Conservation (phyloP, 2,888 invertebrate genomes). For the Zaprionus obscuricornis region DNA sequence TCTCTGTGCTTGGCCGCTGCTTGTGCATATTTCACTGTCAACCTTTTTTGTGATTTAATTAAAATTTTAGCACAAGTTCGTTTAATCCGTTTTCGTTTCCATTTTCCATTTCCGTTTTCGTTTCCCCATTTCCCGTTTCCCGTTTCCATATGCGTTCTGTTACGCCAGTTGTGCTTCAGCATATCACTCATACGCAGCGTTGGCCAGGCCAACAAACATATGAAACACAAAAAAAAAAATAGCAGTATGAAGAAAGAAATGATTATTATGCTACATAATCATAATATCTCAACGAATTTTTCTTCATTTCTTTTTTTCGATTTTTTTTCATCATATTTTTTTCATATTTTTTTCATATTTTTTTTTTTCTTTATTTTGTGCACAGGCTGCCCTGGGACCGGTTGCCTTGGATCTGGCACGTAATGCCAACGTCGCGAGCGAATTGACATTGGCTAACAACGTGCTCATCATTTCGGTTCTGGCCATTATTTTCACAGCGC, state of each 20-base stretch:
- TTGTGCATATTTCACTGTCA: slow-evolving; percentile 53
- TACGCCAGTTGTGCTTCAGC: slow-evolving; percentile 13
- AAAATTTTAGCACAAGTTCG: slow-evolving; percentile 45
- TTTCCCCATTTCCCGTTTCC: too few species aligned
- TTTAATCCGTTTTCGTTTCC: slow-evolving; percentile 30
- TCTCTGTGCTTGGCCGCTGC: slow-evolving; percentile 34
- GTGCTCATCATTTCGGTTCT: slow-evolving; percentile 85
- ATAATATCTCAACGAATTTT: too few species aligned
- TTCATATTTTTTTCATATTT: too few species aligned
- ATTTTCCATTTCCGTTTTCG: too few species aligned
- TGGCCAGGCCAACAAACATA: slow-evolving; percentile 6
- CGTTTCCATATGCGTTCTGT: slow-evolving; percentile 11
- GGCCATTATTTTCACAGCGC: slow-evolving; percentile 85
- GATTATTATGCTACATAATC: slow-evolving; percentile 16
- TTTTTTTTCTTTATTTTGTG: slow-evolving; percentile 12
- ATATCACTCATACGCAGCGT: slow-evolving; percentile 61
- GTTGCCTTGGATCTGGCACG: slow-evolving; percentile 86
- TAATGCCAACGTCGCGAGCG: slow-evolving; percentile 61
- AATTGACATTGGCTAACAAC: slow-evolving; percentile 81
- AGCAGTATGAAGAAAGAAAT: too few species aligned
- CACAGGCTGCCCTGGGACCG: slow-evolving; percentile 87
- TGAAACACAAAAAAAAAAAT: too few species aligned
- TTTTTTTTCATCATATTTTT: too few species aligned
- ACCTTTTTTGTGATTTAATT: slow-evolving; percentile 56
- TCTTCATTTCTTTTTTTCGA: too few species aligned